Evolutionary conservation across 64 coral and sea anemone genomes (phyloP), one percentile per base, ranked within the genome.

Genomic region (Montipora sp.): DNA sequence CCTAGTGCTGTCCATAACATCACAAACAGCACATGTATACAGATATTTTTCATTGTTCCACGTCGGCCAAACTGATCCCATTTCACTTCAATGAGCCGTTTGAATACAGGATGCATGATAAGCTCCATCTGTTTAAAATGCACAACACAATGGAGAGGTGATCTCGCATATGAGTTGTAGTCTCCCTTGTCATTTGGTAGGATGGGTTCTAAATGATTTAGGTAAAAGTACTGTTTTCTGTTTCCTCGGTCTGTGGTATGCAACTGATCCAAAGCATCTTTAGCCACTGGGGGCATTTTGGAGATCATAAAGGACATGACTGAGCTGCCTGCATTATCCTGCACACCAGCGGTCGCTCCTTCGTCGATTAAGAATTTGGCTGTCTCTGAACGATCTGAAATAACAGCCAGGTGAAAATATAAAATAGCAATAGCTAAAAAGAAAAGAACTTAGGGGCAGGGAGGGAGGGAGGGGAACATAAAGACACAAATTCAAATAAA

Each of bases 261-360:
- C 57, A 99, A 99, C 86, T 99, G 98, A 58, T 96, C 94, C 80
- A 99, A 89, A 2, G 94, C 98, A 60, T 99, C 94, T 61, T 96
- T 99, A 6, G 98, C 98, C 5, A 99, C 98, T 18, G 98, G 98
- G 13, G 98, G 94, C 98, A 99, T 99, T 72, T 99, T 99, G 57
- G 98, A 92, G 47, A 99, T 96, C 98, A 99, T 99, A 2, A 99
- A 84, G 10, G 98, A 89, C 94, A 99, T 91, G 4, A 90, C 94
- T 92, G 87, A 92, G 66, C 77, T 94, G 4, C 98, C 98, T 8
- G 65, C 69, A 55, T 77, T 63, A 79, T 99, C 98, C 14, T 94
- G 94, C 15, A 96, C 94, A 48, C 98, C 98, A 6, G 94, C 94
- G 48, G 92, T 70, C 9, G 75, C 87, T 4, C 89, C 87, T 80